Conservation (phyloP, 1,140 invertebrate genomes). For the Elysia chlorotica region DNA sequence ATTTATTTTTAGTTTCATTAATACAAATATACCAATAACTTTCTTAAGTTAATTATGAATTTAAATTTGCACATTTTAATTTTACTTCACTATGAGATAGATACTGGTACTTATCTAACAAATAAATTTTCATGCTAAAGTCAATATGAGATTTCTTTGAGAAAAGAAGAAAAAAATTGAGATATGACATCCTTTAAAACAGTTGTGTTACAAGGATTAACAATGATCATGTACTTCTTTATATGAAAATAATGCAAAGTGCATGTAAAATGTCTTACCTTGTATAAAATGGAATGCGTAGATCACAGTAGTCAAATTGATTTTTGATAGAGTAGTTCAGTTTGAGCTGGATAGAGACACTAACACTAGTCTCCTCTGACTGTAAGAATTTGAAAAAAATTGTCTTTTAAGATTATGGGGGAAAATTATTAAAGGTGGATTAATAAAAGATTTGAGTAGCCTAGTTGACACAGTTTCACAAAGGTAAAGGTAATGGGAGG, state of each 20-base stretch:
- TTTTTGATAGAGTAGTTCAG: slow-evolving; percentile 49
- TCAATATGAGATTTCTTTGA: not conserved
- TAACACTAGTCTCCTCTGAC: slow-evolving; percentile 33
- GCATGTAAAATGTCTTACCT: slow-evolving; percentile 36
- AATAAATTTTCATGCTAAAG: not conserved
- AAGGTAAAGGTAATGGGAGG: not conserved
- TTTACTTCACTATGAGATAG: not conserved
- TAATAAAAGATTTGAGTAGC: too few relatives aligned
- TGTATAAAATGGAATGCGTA: slow-evolving; percentile 54
- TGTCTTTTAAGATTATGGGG: too few relatives aligned
- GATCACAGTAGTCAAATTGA: slow-evolving; percentile 54
- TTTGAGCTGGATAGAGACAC: slow-evolving; percentile 40
- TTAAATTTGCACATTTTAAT: too few relatives aligned
- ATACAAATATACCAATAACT: too few relatives aligned
- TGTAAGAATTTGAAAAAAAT: slow-evolving; percentile 23
- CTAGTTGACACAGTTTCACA: too few relatives aligned
- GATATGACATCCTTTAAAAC: too few relatives aligned
- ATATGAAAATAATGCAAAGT: too few relatives aligned
- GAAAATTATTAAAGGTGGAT: too few relatives aligned
- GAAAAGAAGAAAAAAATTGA: not conserved
- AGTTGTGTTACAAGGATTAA: too few relatives aligned
- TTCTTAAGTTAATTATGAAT: too few relatives aligned
- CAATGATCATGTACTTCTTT: too few relatives aligned
- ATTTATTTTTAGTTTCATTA: too few relatives aligned
- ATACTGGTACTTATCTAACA: not conserved